phyloP scores from a whole-genome alignment of 2,797 vertebrate species.

The Lepus townsendii region DNA sequence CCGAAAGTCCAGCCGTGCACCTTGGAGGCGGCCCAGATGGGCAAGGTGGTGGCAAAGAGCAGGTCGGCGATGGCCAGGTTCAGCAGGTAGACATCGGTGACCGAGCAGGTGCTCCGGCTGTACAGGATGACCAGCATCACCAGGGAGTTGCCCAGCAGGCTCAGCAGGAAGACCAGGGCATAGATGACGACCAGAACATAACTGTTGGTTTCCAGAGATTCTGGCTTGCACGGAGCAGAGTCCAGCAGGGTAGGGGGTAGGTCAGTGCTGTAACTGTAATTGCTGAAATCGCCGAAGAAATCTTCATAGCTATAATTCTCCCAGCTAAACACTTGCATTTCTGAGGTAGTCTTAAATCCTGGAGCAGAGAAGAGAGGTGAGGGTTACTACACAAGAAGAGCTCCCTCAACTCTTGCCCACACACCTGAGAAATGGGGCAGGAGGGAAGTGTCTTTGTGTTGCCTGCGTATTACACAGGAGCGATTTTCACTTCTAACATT shows the following conservation, averaged over 20 bases:
- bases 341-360: neutral
- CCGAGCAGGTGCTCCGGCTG: slow-evolving; percentile 56
- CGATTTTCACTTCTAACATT: slow-evolving; percentile 12
- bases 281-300: neutral
- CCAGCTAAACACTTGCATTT: neutral
- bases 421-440: neutral
- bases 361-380: slow-evolving; percentile 61
- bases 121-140: slow-evolving; percentile 78
- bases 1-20: slow-evolving; percentile 87
- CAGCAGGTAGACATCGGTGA: slow-evolving; percentile 83
- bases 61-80: slow-evolving; percentile 85
- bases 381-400: slow-evolving; percentile 1
- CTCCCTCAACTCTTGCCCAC: neutral
- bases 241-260: neutral
- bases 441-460: neutral
- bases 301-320: rapidly evolving
- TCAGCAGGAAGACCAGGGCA: slow-evolving; percentile 79
- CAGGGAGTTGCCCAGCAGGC: slow-evolving; percentile 82
- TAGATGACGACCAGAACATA: slow-evolving; percentile 23
- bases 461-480: neutral
- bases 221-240: neutral
- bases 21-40: slow-evolving; percentile 80
- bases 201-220: neutral
- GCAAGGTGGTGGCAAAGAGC: slow-evolving; percentile 80
- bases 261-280: slow-evolving; percentile 58